Percentiles rank a stretch among this genome's conserved stretches.
These are phyloP conservation scores for Ceramica pisi DNA, from an alignment of 2,888 invertebrate species.

Conservation along the genomic window DNA sequence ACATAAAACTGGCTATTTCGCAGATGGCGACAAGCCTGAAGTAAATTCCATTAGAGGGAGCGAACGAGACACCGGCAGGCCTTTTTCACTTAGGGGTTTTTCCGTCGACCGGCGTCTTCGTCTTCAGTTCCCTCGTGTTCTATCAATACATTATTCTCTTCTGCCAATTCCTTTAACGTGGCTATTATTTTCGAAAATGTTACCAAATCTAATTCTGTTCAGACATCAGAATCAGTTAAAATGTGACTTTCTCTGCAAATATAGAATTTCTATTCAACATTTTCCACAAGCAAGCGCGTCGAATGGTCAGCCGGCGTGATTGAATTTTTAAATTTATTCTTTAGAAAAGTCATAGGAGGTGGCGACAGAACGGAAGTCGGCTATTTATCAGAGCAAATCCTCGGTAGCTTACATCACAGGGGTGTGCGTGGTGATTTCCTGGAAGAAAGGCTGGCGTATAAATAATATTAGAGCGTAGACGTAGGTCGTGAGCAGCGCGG, in stretches of 20 bases:
- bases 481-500: constrained; percentile 64
- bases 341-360: constrained; percentile 61
- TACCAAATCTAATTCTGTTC: constrained; percentile 39
- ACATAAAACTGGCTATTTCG: constrained; percentile 65
- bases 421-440: constrained; percentile 74
- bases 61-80: constrained; percentile 72
- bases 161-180: constrained; percentile 56
- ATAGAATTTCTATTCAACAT: constrained; percentile 50
- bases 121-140: constrained; percentile 54
- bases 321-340: constrained; percentile 66
- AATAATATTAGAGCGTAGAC: constrained; percentile 71
- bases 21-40: constrained; percentile 70
- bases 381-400: constrained; percentile 75
- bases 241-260: constrained; percentile 51
- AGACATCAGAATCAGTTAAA: constrained; percentile 40
- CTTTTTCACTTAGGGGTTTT: constrained; percentile 79
- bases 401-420: constrained; percentile 67
- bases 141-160: constrained; percentile 65
- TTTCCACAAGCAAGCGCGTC: constrained; percentile 42
- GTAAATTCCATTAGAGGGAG: constrained; percentile 80
- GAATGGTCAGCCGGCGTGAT: constrained; percentile 57
- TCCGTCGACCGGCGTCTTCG: constrained; percentile 71
- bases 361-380: constrained; percentile 67
- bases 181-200: constrained; percentile 63
- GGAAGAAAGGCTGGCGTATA: constrained; percentile 75